Conservation (phyloP, 2,797 vertebrate species). For the Microcaecilia unicolor region DNA sequence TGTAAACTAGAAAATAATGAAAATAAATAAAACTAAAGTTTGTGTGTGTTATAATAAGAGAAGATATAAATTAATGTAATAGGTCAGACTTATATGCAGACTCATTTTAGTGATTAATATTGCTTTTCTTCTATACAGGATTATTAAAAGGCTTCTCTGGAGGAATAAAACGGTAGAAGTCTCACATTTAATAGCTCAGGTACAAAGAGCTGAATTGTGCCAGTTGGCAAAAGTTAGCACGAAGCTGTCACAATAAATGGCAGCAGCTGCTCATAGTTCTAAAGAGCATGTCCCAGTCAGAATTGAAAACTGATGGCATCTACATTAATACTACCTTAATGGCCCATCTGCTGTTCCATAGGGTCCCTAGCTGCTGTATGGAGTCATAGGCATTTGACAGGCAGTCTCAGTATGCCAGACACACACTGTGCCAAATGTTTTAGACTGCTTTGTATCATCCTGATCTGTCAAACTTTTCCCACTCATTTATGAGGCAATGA, state of each 20-base stretch:
- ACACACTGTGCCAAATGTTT: slow-evolving; percentile 96
- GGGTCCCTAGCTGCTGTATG: slow-evolving; percentile 97
- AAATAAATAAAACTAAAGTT: too few species aligned
- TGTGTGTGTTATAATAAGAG: too few species aligned
- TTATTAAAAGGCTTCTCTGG: slow-evolving; percentile 63
- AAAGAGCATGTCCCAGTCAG: slow-evolving; percentile 99
- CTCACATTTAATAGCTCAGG: slow-evolving; percentile 81
- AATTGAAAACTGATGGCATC: slow-evolving; percentile 99
- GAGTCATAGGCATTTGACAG: slow-evolving; percentile 99
- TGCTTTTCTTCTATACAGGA: slow-evolving; percentile 51
- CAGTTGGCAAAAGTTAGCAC: slow-evolving; percentile 99
- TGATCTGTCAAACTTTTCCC: slow-evolving; percentile 94
- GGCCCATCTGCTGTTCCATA: slow-evolving; percentile 99
- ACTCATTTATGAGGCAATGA: slow-evolving; percentile 77
- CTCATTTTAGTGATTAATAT: slow-evolving; percentile 61
- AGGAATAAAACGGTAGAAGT: slow-evolving; percentile 73
- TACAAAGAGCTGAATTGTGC: slow-evolving; percentile 87
- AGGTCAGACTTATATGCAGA: slow-evolving; percentile 39
- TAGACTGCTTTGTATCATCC: slow-evolving; percentile 87
- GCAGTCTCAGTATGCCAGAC: slow-evolving; percentile 98
- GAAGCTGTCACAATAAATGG: slow-evolving; percentile 99
- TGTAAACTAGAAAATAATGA: too few species aligned
- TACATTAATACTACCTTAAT: slow-evolving; percentile 99
- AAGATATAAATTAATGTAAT: too few species aligned
- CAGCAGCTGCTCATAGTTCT: slow-evolving; percentile 99